A percentile compares a stretch with the other conserved stretches of the same genome.
Conservation (phyloP, 2,113 vertebrate genomes). For the Gracilinanus agilis region DNA sequence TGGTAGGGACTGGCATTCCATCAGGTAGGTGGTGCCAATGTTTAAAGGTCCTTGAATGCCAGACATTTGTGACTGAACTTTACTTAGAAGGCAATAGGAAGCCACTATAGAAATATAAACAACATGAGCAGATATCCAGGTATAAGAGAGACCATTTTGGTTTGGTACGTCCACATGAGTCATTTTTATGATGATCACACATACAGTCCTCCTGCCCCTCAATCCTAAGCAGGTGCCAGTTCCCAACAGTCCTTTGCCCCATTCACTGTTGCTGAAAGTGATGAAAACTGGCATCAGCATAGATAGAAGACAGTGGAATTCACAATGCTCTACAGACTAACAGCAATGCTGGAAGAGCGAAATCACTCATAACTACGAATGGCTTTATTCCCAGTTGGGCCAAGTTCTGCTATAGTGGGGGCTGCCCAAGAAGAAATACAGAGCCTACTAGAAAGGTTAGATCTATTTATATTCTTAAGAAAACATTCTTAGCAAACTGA, state of each 20-base stretch:
- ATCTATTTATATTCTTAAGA: slow-evolving; percentile 9
- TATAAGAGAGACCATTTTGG: not conserved
- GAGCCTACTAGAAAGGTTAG: not conserved
- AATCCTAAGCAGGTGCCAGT: not conserved
- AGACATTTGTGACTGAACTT: not conserved
- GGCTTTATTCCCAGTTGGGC: not conserved
- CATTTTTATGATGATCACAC: not conserved
- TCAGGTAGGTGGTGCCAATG: not conserved
- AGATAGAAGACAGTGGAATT: not conserved
- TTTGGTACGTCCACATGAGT: not conserved
- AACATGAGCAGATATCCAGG: not conserved
- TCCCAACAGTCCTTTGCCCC: not conserved
- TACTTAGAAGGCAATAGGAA: not conserved
- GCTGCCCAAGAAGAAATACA: not conserved
- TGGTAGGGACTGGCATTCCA: not conserved
- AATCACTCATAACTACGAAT: not conserved
- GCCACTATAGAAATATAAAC: no score
- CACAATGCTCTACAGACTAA: not conserved
- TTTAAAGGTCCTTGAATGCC: not conserved
- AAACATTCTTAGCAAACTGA: not conserved
- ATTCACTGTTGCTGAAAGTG: not conserved
- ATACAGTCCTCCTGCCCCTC: not conserved
- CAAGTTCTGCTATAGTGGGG: slow-evolving; percentile 4
- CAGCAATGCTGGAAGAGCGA: not conserved
- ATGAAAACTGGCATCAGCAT: not conserved